phyloP scores from a whole-genome alignment of 92 coral and sea anemone genomes.

The Meandrina meandrites region DNA sequence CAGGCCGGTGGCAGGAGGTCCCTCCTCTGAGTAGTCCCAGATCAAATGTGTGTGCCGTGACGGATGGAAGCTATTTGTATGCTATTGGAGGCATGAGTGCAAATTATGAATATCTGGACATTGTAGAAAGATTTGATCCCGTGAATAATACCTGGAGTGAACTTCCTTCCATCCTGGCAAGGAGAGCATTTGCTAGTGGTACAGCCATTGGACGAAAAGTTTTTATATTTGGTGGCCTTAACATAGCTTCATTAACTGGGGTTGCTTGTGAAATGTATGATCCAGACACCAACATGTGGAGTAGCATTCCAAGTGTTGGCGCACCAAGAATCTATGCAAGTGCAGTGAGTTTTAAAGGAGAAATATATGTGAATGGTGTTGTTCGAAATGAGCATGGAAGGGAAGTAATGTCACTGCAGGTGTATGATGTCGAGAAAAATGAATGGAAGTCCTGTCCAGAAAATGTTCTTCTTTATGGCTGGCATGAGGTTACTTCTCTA shows the following conservation, averaged over 20 bases:
- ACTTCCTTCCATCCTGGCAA: background rate
- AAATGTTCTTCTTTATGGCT: background rate
- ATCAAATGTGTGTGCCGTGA: conserved; percentile 6
- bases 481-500: background rate
- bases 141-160: background rate
- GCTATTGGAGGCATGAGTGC: conserved; percentile 18
- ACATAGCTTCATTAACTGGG: too few relatives aligned
- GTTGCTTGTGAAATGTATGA: conserved; percentile 3
- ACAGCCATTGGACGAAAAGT: background rate
- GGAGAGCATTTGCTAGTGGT: conserved; percentile 10
- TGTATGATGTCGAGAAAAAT: conserved; percentile 2
- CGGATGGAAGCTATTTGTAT: conserved; percentile 11
- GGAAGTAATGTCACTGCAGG: background rate
- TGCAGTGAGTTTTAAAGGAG: conserved; percentile 1
- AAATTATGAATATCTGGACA: background rate
- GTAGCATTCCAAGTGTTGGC: background rate
- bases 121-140: conserved; percentile 24
- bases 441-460: conserved; percentile 6
- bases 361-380: conserved; percentile 4
- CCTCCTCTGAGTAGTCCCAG: conserved; percentile 15
- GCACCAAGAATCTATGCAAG: conserved; percentile 13
- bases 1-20: conserved; percentile 1
- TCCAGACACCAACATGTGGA: background rate
- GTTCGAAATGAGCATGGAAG: background rate
- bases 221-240: conserved; percentile 21